Evolutionary conservation across 2,797 vertebrate species (phyloP), one percentile per base, ranked within the genome.

Genomic region (Scyliorhinus canicula): DNA sequence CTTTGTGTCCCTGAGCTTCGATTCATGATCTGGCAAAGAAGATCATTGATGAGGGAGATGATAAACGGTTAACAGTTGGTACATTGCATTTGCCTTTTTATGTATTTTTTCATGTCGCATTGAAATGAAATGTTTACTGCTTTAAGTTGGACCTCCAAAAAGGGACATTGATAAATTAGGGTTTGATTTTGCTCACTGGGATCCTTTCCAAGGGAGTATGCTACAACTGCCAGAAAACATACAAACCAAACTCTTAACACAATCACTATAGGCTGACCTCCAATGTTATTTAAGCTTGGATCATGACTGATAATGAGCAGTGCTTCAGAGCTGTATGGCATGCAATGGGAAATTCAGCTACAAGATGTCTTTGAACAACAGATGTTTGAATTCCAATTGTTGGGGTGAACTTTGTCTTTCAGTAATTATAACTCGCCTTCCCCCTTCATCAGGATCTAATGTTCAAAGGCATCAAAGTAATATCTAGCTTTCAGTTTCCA

Each of bases 161-260:
- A 94, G 67, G 21, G 93, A 94, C 67, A 74, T n/a, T 94, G 93
- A 94, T 94, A 52, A 94, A 94, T 94, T 67, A 74, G 69, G 47
- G 16, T 69, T 74, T 71, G 63, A 74, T 94, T 94, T 52, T 35
- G 74, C 14, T 21, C 47, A 24, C 28, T 94, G 67, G 67, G 67
- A 67, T 55, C 65, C 1, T 28, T 31, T 74, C 93, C 93, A 74
- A 35, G 50, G 55, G 28, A n/a, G 55, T 6, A 14, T 21, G 6
- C 55, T 60, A 55, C 16, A 31, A 35, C 47, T 19, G 28, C 14
- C 67, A 94, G 31, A 55, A 69, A 31, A 52, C 24, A 19, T 90
- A 14, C 55, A 90, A 90, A 60, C 52, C 57, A 90, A 90, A n/a
- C 47, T 47, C 47, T 55, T 52, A n/a, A 74, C 47, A 94, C 67